A percentile compares a stretch with the other conserved stretches of the same genome.
Conservation (phyloP, 2,113 vertebrate genomes). For the Caretta caretta region DNA sequence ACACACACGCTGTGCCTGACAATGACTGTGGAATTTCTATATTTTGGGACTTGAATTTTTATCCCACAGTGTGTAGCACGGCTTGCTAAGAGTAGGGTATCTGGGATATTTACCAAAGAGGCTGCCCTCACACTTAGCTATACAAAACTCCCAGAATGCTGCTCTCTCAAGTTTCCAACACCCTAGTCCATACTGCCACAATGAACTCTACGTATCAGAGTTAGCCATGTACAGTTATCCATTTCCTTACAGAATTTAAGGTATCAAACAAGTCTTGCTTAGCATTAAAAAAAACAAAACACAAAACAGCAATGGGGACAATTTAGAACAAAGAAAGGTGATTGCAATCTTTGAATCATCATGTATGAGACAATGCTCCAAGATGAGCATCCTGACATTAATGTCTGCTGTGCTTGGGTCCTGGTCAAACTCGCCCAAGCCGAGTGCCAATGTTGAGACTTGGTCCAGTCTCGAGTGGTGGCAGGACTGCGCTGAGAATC, state of each 20-base stretch:
- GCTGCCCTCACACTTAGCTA: not conserved
- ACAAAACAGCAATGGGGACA: not conserved
- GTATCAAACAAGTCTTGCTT: not conserved
- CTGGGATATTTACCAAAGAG: not conserved
- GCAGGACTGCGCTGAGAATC: not conserved
- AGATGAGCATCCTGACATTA: not conserved
- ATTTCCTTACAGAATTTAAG: too few species aligned
- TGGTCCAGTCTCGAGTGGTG: not conserved
- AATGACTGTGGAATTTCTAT: not conserved
- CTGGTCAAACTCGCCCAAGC: not conserved
- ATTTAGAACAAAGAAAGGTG: not conserved
- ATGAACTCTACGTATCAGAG: not conserved
- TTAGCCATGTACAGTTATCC: not conserved
- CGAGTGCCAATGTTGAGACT: not conserved
- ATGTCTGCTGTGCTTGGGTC: not conserved
- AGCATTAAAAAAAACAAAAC: not conserved
- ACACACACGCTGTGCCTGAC: not conserved
- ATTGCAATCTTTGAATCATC: not conserved
- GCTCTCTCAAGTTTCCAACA: not conserved
- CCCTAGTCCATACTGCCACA: not conserved
- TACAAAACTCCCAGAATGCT: too few species aligned
- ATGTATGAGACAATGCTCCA: not conserved
- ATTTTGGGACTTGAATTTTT: not conserved
- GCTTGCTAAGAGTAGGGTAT: not conserved
- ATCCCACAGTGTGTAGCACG: not conserved